Percentiles rank a stretch among this genome's conserved stretches.
These are phyloP conservation scores for Melipona bicolor DNA, from an alignment of 2,888 invertebrate species.

Conservation along the genomic window DNA sequence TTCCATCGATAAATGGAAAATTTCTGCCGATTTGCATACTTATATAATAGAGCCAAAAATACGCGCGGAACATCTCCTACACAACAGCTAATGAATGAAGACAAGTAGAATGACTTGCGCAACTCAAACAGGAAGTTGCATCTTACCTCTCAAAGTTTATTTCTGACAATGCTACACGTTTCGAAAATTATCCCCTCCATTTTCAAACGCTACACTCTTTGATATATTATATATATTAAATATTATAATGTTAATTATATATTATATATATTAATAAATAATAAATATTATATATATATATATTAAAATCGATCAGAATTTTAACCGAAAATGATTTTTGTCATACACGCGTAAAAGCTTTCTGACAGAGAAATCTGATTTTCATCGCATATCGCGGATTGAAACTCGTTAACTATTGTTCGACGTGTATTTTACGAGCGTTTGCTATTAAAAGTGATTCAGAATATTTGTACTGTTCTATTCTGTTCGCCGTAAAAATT, in stretches of 20 bases:
- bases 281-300: background rate
- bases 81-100: slow-evolving; percentile 12
- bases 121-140: slow-evolving; percentile 14
- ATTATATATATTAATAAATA: no score
- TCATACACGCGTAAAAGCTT: background rate
- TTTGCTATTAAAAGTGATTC: background rate
- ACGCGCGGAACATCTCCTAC: background rate
- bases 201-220: background rate
- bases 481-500: background rate
- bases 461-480: background rate
- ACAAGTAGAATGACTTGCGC: background rate
- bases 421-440: background rate
- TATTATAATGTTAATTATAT: no score
- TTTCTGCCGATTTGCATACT: background rate
- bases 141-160: slow-evolving; percentile 3
- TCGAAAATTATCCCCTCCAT: background rate
- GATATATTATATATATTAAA: no score
- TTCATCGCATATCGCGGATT: background rate
- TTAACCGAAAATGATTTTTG: background rate
- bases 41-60: background rate
- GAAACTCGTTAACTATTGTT: background rate
- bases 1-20: background rate
- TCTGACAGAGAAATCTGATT: background rate
- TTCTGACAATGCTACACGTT: background rate
- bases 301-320: background rate